Evolutionary conservation across 2,888 invertebrate genomes (phyloP).

Genomic region (Heliconius hortense): DNA sequence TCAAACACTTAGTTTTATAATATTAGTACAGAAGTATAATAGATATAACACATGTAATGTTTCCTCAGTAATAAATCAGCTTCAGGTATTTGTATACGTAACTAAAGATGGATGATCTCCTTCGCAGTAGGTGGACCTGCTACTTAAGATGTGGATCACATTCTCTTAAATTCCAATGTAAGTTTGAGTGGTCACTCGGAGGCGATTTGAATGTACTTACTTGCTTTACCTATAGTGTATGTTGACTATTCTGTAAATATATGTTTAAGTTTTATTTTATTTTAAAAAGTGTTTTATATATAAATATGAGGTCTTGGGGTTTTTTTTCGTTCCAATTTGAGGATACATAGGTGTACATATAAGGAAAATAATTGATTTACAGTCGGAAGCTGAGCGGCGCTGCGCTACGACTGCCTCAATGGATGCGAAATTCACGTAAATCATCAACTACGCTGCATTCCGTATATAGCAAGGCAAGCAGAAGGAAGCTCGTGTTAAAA

Average conservation of each 20-base stretch:
- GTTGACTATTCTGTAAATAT: conserved; percentile 30
- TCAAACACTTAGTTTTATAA: background rate
- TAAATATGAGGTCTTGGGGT: too few relatives aligned
- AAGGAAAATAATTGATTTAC: too few relatives aligned
- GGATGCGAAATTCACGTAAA: too few relatives aligned
- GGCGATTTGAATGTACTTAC: conserved; percentile 50
- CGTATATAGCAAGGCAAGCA: too few relatives aligned
- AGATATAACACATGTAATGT: conserved; percentile 30
- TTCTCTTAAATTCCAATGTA: conserved; percentile 59
- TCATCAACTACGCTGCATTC: too few relatives aligned
- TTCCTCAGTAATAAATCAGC: conserved; percentile 46
- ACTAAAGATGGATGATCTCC: conserved; percentile 33
- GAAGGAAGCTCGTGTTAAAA: too few relatives aligned
- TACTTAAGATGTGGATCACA: conserved; percentile 54
- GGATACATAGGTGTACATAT: too few relatives aligned
- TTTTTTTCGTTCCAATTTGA: too few relatives aligned
- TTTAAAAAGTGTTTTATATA: background rate
- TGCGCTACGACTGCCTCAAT: too few relatives aligned
- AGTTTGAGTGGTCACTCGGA: conserved; percentile 54
- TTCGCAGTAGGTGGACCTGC: conserved; percentile 24
- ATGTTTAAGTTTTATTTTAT: background rate
- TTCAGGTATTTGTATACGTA: conserved; percentile 25
- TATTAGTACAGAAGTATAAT: background rate
- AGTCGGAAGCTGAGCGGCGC: too few relatives aligned
- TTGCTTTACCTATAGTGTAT: conserved; percentile 19